Percentiles rank a stretch among this genome's conserved stretches.
These are phyloP conservation scores for Sphenopsis melanotis DNA, from an alignment of 2,797 vertebrate genomes.

Conservation along the genomic window DNA sequence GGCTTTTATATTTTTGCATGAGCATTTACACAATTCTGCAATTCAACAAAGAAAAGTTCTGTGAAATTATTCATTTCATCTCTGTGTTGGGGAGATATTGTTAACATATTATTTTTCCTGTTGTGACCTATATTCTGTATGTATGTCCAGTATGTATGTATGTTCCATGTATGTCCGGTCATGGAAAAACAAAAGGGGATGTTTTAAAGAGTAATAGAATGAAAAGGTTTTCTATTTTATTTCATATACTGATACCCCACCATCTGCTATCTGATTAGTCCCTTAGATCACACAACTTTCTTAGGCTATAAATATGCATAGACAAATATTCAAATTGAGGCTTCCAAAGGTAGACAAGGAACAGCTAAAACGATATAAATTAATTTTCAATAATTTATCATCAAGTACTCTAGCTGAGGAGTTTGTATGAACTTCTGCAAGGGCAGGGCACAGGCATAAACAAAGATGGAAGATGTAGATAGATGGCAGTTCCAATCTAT, in stretches of 20 bases:
- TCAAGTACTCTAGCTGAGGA: not conserved
- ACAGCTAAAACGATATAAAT: not conserved
- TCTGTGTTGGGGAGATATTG: rapidly evolving
- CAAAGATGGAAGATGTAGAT: not conserved
- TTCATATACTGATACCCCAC: not conserved
- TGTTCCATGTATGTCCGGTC: not conserved
- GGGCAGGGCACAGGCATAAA: not conserved
- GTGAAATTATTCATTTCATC: not conserved
- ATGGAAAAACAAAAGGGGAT: not conserved
- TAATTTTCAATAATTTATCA: not conserved
- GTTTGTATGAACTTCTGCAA: not conserved
- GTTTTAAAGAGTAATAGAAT: not conserved
- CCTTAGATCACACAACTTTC: not conserved
- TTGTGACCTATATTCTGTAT: not conserved
- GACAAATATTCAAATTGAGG: not conserved
- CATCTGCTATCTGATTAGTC: not conserved
- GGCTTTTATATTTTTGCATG: not conserved
- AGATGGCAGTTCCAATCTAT: not conserved
- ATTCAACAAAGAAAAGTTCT: not conserved
- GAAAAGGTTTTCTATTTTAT: not conserved
- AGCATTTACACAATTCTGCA: not conserved
- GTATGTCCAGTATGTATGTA: no score
- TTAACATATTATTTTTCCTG: not conserved
- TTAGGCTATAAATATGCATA: not conserved
- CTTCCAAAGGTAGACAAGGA: not conserved